These are phyloP conservation scores for Drosophila buzzatii DNA, from an alignment of 2,888 invertebrate genomes.

Conservation along the genomic window DNA sequence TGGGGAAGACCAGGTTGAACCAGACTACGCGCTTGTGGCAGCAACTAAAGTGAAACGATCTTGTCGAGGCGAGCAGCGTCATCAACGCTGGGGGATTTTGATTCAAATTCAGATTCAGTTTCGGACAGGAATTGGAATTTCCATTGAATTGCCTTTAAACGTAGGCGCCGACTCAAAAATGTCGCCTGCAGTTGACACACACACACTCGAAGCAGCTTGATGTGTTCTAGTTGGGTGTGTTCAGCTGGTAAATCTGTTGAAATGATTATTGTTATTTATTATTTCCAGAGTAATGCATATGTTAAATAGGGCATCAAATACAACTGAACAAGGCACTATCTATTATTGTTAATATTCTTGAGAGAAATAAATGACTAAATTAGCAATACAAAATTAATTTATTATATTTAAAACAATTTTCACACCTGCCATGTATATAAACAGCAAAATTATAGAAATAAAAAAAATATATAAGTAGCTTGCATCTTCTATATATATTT, in stretches of 20 bases:
- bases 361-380: no score
- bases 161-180: constrained; percentile 34
- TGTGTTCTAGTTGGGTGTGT: not conserved
- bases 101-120: no score
- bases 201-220: constrained; percentile 31
- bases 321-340: no score
- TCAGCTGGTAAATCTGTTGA: not conserved
- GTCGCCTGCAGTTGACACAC: constrained; percentile 35
- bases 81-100: constrained; percentile 40
- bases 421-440: no score
- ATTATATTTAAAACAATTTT: no score
- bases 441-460: no score
- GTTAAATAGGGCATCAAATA: no score
- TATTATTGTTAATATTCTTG: no score
- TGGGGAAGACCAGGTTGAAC: constrained; percentile 4
- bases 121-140: constrained; percentile 6
- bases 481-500: no score
- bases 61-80: constrained; percentile 11
- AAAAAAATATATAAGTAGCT: no score
- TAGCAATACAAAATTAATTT: no score
- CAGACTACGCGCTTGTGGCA: constrained; percentile 27
- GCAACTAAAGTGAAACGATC: constrained; percentile 16
- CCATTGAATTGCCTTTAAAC: constrained; percentile 28
- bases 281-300: no score
- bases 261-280: not conserved